Evolutionary conservation across 2,797 vertebrate genomes (phyloP), one percentile per base, ranked within the genome.

Genomic region (Iguana delicatissima): DNA sequence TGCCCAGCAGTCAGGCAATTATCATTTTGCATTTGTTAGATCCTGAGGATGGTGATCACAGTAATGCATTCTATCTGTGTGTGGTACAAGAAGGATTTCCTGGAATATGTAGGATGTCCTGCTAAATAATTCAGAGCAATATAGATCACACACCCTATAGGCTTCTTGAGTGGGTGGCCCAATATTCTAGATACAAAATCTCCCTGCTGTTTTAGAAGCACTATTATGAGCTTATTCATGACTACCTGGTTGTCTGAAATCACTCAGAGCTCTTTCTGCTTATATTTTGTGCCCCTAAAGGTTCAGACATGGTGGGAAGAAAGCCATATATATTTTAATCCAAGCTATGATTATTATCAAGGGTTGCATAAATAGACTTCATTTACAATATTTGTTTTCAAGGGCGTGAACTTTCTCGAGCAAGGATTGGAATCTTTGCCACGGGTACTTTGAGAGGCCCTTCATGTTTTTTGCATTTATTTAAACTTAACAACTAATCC

Each of bases 31-130:
- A 32, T 24, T 87, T 62, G 86, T 93, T 93, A 95, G 94, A 90
- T 93, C 93, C 93, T 90, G 93, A 91, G 24, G 69, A 90, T 1
- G 89, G 3, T 94, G 95, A 94, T 94, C 0, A 0, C 0, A 5
- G 50, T 73, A 69, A 95, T 12, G 59, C 0, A 12, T 95, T 96
- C 86, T 93, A 93, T 80, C 92, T 93, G 89, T 0, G 0, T 6
- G 46, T 59, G 89, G 90, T 89, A 62, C 0, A 38, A 50, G 72
- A 84, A 83, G 64, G 89, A 79, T 0, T 89, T 87, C 86, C 94
- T 91, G 87, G 32, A 0, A 0, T 88, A 89, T 94, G 69, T 80
- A 91, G 0, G 29, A 3, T 88, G 87, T 84, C 89, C 87, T 4
- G 0, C 77, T 8, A 0, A 22, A 89, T 16, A 13, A 0, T 0